phyloP scores from a whole-genome alignment of 2,888 invertebrate genomes.

The Acrocera orbiculus region DNA sequence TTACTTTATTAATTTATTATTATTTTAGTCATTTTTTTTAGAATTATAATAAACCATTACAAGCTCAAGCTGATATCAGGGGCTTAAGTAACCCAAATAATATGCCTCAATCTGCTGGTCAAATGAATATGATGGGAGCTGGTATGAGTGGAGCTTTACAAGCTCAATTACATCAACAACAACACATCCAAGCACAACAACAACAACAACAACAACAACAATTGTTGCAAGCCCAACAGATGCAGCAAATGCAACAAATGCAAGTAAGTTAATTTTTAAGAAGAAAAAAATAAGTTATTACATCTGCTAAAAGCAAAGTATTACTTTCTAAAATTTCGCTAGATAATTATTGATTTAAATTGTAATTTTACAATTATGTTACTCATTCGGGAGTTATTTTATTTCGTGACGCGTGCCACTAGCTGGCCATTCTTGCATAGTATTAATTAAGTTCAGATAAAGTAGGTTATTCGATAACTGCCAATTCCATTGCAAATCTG shows the following conservation, averaged over 20 bases:
- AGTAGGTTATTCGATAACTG: too few species aligned
- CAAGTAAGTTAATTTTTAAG: slow-evolving; percentile 33
- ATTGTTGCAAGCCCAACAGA: slow-evolving; percentile 25
- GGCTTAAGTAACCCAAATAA: slow-evolving; percentile 20
- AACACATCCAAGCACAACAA: slow-evolving; percentile 40
- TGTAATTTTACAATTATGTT: too few species aligned
- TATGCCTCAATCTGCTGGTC: slow-evolving; percentile 26
- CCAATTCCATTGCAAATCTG: too few species aligned
- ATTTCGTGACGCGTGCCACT: too few species aligned
- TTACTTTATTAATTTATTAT: not conserved
- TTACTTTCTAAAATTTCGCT: too few species aligned
- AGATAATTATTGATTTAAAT: too few species aligned
- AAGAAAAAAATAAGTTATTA: too few species aligned
- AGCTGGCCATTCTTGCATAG: too few species aligned
- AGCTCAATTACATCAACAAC: slow-evolving; percentile 34
- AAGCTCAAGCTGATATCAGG: slow-evolving; percentile 14
- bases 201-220: slow-evolving; percentile 26
- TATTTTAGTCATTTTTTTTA: too few species aligned
- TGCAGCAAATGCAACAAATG: slow-evolving; percentile 37
- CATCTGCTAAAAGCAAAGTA: too few species aligned
- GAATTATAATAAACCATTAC: slow-evolving; percentile 9
- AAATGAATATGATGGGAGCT: slow-evolving; percentile 18
- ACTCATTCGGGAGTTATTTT: too few species aligned
- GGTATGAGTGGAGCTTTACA: slow-evolving; percentile 20
- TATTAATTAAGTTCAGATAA: too few species aligned